These are phyloP conservation scores for Osedax fenrisi DNA, from an alignment of 2,888 invertebrate genomes.

Conservation along the genomic window DNA sequence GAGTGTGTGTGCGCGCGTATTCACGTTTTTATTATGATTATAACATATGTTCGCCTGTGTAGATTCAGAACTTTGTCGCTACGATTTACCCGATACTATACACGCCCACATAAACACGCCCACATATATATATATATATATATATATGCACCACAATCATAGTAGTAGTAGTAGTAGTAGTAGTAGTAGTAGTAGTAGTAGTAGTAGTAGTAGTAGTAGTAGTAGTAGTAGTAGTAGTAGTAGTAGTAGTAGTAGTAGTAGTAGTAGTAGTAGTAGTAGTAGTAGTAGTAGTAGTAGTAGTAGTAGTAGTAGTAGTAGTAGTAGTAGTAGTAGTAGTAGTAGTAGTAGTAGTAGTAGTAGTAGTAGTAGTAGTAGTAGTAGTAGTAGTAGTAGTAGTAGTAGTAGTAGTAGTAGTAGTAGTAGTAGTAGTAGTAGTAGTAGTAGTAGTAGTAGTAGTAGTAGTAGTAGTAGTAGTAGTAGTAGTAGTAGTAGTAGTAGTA, in stretches of 20 bases:
- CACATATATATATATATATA: too few species aligned
- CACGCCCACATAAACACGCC: too few species aligned
- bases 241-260: not conserved
- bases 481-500: not conserved
- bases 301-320: not conserved
- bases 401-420: slow-evolving; percentile 4
- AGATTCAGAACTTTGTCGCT: too few species aligned
- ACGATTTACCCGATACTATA: too few species aligned
- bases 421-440: slow-evolving; percentile 2
- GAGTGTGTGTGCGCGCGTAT: too few species aligned
- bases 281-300: not conserved
- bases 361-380: slow-evolving; percentile 3
- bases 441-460: slow-evolving; percentile 4
- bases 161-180: slow-evolving; percentile 7
- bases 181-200: not conserved
- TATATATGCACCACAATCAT: not conserved
- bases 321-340: not conserved
- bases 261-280: not conserved
- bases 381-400: slow-evolving; percentile 3
- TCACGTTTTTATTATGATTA: too few species aligned
- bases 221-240: slow-evolving; percentile 4
- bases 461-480: not conserved
- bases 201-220: slow-evolving; percentile 3
- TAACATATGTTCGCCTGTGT: too few species aligned
- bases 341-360: not conserved